Evolutionary conservation across 2,888 invertebrate genomes (phyloP), one percentile per base, ranked within the genome.

Genomic region (Caenorhabditis angaria): DNA sequence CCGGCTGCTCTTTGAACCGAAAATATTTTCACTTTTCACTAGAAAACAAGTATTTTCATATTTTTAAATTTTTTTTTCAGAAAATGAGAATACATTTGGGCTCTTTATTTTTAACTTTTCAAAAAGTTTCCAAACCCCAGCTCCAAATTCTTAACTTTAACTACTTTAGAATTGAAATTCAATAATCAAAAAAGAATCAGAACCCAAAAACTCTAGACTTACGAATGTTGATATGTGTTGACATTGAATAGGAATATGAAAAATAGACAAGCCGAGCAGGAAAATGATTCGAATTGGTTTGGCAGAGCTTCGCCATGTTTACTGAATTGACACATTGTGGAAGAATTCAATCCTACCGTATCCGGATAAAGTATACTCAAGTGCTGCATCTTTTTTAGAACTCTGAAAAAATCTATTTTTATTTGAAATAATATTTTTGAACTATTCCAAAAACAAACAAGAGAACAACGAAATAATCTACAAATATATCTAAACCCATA

Each of bases 241-340:
- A 41, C 57, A 29, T 63, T 24, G 41, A 77, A 56, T 72, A 79
- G 64, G 35, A 66, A 79, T 12, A 79, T 75, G 24, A 70, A 79
- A 54, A 72, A 75, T 63, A 79, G 75, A 63, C 79, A 79, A 24
- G 76, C 67, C 59, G 72, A 71, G 53, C 79, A 79, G 1, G 75
- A 53, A 8, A 72, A 27, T 4, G 79, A 76, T 47, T 79, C 74
- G 63, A 79, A 79, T 22, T 65, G 41, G 10, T 64, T 57, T 12
- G 76, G 75, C n/a, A 48, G 22, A 22, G 70, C 61, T 27, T 71
- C 56, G 32, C 70, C 74, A 35, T 54, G 57, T 35, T 76, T 76
- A 6, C 76, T 74, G 51, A 79, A 70, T 47, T 29, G 76, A 72
- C 78, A 78, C 76, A 35, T 27, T 57, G 47, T n/a, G 35, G 25